Conservation (phyloP, 2,888 invertebrate species). For the Torymus auratus region DNA sequence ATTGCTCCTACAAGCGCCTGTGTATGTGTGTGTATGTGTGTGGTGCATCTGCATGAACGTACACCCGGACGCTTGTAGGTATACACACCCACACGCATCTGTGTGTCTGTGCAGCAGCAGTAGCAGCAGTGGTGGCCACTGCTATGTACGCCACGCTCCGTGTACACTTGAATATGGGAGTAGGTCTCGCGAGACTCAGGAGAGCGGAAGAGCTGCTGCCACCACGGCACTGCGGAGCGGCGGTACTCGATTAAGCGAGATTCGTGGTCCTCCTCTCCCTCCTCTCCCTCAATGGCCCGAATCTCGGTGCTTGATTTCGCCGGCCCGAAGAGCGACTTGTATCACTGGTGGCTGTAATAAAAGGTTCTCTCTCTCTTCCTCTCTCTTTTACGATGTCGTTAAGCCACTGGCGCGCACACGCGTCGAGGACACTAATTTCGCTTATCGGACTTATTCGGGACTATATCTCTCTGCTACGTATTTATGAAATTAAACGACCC, state of each 20-base stretch:
- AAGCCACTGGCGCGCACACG: neutral
- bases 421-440: slow-evolving; percentile 10
- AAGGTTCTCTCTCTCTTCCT: too few species aligned
- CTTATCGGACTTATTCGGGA: slow-evolving; percentile 11
- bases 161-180: slow-evolving; percentile 17
- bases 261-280: neutral
- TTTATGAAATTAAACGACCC: slow-evolving; percentile 16
- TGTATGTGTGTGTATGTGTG: neutral
- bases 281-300: neutral
- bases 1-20: neutral
- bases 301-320: neutral
- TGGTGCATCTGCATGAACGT: neutral
- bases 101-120: too few species aligned
- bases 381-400: slow-evolving; percentile 17
- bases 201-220: neutral
- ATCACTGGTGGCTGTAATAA: too few species aligned
- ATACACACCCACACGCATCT: neutral
- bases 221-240: neutral
- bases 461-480: neutral
- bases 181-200: slow-evolving; percentile 19
- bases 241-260: slow-evolving; percentile 28
- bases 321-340: neutral
- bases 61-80: neutral
- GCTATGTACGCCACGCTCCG: too few species aligned
- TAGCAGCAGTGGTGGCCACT: too few species aligned